These are phyloP conservation scores for Anolis carolinensis DNA, from an alignment of 2,113 vertebrate species.

Conservation along the genomic window DNA sequence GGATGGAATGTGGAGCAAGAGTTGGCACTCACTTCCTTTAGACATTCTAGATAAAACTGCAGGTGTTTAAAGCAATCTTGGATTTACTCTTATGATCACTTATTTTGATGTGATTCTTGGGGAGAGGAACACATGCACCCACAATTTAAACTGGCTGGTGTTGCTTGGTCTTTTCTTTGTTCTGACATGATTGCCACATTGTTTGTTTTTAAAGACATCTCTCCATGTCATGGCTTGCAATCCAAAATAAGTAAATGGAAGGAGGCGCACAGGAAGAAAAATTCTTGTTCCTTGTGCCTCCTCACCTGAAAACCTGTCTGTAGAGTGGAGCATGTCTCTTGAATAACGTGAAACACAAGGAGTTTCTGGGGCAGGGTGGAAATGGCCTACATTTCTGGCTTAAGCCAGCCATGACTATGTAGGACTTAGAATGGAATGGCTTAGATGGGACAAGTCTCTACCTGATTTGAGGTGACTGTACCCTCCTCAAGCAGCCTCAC, in stretches of 20 bases:
- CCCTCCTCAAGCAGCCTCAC: background rate
- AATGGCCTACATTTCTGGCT: background rate
- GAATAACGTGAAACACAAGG: background rate
- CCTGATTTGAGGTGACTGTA: background rate
- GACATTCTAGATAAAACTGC: background rate
- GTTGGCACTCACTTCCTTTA: background rate
- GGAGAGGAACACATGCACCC: background rate
- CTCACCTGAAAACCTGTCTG: background rate
- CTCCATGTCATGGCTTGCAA: background rate
- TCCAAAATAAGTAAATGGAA: background rate
- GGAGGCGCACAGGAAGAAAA: background rate
- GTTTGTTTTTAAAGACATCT: background rate
- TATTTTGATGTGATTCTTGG: background rate
- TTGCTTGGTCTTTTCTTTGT: background rate
- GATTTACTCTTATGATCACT: background rate
- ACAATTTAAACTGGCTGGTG: background rate
- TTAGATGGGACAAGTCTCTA: background rate
- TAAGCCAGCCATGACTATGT: background rate
- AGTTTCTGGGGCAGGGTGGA: background rate
- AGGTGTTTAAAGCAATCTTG: background rate
- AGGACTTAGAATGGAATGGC: background rate
- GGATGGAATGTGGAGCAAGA: too few species aligned
- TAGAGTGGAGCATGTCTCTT: background rate
- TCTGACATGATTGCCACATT: background rate
- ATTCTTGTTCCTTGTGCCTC: background rate